Evolutionary conservation across 92 coral and sea anemone species (phyloP).

Genomic region (Epizoanthus fatuus): DNA sequence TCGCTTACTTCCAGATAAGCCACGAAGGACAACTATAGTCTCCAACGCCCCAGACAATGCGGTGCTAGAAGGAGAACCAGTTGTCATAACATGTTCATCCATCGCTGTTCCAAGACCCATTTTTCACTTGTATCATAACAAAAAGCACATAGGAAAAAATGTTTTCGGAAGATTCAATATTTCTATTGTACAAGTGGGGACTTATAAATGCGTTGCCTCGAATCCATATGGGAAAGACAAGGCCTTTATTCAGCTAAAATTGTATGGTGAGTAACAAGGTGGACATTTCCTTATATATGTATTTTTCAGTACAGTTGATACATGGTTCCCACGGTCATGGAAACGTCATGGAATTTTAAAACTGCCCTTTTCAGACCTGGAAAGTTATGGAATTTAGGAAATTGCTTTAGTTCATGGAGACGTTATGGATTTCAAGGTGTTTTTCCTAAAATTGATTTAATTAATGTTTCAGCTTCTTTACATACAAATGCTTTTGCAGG

Average conservation of each 20-base stretch:
- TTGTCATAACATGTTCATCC: slow-evolving; percentile 64
- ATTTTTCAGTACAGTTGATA: too few species aligned
- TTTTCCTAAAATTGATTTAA: too few species aligned
- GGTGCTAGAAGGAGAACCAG: slow-evolving; percentile 68
- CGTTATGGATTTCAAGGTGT: too few species aligned
- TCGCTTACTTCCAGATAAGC: slow-evolving; percentile 61
- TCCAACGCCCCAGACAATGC: slow-evolving; percentile 70
- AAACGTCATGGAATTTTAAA: too few species aligned
- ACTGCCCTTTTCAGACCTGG: too few species aligned
- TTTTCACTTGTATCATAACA: slow-evolving; percentile 53
- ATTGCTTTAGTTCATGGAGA: too few species aligned
- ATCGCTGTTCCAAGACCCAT: slow-evolving; percentile 67
- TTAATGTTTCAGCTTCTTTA: too few species aligned
- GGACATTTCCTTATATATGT: neutral
- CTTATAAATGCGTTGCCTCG: slow-evolving; percentile 74
- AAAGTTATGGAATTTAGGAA: too few species aligned
- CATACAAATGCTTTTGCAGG: too few species aligned
- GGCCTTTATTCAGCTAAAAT: slow-evolving; percentile 47
- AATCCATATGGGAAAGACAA: slow-evolving; percentile 68
- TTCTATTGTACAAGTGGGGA: slow-evolving; percentile 63
- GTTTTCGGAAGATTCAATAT: slow-evolving; percentile 36
- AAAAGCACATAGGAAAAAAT: neutral
- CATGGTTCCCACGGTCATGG: too few species aligned
- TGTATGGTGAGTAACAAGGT: slow-evolving; percentile 69
- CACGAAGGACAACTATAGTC: slow-evolving; percentile 55